Base-by-base conservation (phyloP, 2,888 invertebrate genomes). In the Lymantria dispar region DNA sequence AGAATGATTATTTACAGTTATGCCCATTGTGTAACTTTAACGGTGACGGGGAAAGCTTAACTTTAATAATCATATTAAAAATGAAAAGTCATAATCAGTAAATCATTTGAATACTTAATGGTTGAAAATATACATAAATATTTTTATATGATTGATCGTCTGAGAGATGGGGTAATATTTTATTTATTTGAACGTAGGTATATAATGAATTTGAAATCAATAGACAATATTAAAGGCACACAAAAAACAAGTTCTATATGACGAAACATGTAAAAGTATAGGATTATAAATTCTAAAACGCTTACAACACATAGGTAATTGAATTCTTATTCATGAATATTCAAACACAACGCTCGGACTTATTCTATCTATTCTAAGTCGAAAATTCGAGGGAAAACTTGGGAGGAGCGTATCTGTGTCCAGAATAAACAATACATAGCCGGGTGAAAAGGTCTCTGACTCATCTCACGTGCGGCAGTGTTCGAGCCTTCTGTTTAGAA, bases 1-100 rank as follows among this genome's bases (percentile, higher is more conserved):
- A 89, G 87, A 78, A 74, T 81, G 83, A 80, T 85, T 85, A 78
- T 88, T 86, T 85, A 89, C 90, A 86, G 90, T 88, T 90, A 89
- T 76, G 77, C 74, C 78, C 86, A 83, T 89, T 90, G 89, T 88
- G 80, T 87, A 88, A 90, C 80, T 76, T 77, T 66, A 61, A 59
- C 58, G 70, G 75, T 73, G 78, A 64, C 75, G 75, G 80, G 74
- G 79, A 82, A 81, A 81, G 78, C 81, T 73, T 72, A 70, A 47
- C 50, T 54, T 54, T 51, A 31, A 38, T 46, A 48, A 47, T 62
- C 39, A 54, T 53, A 22, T 22, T 22, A 22, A 22, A n/a, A 22
- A 22, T 22, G 22, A 22, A 22, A 22, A 22, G 22, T 22, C 22
- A 22, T 22, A 2, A 22, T 22, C 22, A 3, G 22, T 22, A 22